These are phyloP conservation scores for Heliconius eleuchia DNA, from an alignment of 1,140 invertebrate genomes.

Conservation along the genomic window DNA sequence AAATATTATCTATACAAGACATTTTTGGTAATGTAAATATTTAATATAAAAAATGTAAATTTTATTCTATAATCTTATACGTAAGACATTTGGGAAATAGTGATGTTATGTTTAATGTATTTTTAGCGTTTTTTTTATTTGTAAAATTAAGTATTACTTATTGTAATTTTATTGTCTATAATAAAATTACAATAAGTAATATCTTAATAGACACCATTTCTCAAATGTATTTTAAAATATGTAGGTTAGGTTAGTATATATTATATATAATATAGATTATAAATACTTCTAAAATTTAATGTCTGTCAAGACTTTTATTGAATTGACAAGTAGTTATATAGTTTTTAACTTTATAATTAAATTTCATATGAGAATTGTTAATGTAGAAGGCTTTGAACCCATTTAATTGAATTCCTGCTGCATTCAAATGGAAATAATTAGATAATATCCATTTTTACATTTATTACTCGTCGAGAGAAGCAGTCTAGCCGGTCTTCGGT, in stretches of 20 bases:
- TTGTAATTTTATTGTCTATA: background rate
- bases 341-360: background rate
- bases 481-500: too few species aligned
- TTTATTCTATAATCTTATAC: background rate
- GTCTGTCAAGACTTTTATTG: background rate
- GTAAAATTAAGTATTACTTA: background rate
- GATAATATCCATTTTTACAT: too few species aligned
- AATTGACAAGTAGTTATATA: background rate
- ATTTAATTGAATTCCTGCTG: background rate
- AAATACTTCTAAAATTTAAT: background rate
- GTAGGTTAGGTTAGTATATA: background rate
- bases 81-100: background rate
- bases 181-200: too few species aligned
- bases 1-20: background rate
- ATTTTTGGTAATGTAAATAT: conserved; percentile 4
- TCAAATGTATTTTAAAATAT: background rate
- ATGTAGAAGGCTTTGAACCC: background rate
- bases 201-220: background rate
- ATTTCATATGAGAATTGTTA: background rate
- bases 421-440: too few species aligned
- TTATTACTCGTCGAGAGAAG: too few species aligned
- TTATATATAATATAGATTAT: background rate
- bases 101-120: background rate
- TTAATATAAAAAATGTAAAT: background rate
- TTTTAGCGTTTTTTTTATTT: background rate